Evolutionary conservation across 2,113 vertebrate species (phyloP).

Genomic region (Seriola rivoliana): DNA sequence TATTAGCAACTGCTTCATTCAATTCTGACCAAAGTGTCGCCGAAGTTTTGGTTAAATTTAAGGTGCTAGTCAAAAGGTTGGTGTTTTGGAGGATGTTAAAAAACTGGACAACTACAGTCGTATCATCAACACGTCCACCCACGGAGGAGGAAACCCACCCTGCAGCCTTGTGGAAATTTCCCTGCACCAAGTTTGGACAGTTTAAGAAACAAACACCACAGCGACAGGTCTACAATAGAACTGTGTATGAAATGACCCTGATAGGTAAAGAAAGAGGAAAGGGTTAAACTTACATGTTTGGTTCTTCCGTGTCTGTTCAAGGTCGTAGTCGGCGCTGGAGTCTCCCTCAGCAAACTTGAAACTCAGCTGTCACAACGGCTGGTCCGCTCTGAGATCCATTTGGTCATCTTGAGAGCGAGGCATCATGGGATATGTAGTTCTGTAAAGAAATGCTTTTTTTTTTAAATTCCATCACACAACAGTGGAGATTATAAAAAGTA

Average conservation of each 20-base stretch:
- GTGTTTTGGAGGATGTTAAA: background rate
- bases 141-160: constrained; percentile 38
- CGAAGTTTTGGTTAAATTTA: background rate
- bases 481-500: background rate
- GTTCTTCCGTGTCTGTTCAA: constrained; percentile 6
- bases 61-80: background rate
- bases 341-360: constrained; percentile 56
- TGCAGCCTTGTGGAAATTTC: constrained; percentile 37
- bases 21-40: background rate
- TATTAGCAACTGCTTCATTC: background rate
- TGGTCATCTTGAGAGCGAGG: constrained; percentile 59
- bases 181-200: constrained; percentile 32
- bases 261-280: background rate
- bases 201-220: background rate
- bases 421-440: constrained; percentile 74
- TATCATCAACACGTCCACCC: constrained; percentile 22
- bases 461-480: background rate
- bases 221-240: background rate
- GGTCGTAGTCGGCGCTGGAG: constrained; percentile 41
- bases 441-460: background rate
- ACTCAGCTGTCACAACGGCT: constrained; percentile 71
- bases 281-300: constrained; percentile 57
- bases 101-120: background rate
- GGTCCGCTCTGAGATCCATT: constrained; percentile 46
- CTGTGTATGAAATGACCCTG: background rate